Base-by-base conservation (phyloP, 1,140 invertebrate genomes). In the Drosophila ohnishii region DNA sequence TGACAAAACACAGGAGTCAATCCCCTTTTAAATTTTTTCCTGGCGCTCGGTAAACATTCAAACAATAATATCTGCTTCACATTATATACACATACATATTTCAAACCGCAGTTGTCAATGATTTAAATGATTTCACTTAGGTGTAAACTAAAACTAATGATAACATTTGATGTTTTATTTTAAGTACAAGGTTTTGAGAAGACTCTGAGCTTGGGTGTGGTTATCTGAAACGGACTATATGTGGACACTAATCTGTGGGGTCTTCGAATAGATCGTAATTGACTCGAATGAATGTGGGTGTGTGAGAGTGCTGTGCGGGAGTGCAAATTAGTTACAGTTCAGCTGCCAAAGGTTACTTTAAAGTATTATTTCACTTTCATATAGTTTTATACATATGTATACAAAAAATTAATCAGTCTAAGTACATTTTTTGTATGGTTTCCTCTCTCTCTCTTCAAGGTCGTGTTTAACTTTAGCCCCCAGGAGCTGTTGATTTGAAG, bases 351-450 rank as follows among this genome's bases (percentile, higher is more conserved):
- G 35, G 42, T 19, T 32, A 4, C n/a, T 62, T 50, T 71, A 39
- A 47, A 65, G 30, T 78, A 64, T 86, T 69, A 76, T 70, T 75
- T 71, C 61, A 51, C 42, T 75, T 75, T 57, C 37, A 40, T 70
- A 80, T 78, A 66, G 57, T 64, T 76, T 72, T 81, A 59, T 77
- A 80, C 71, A 82, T 79, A 88, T 22, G 42, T 47, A 47, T 80
- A 80, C 80, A 88, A 88, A 88, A 88, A 88, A 88, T 89, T 88
- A 89, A 88, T 88, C 85, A 88, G 84, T 88, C 85, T 88, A 89
- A 88, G 80, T 88, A 89, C 69, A 58, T 71, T 78, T 77, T 76
- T 77, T 77, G 63, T 62, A 76, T 71, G 30, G 59, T 34, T 61
- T 66, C 22, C 22, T 66, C 19, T 42, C 39, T 28, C 25, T 28